A percentile compares a stretch with the other conserved stretches of the same genome.
phyloP scores from a whole-genome alignment of 2,888 invertebrate genomes.

The Ceriagrion tenellum region DNA sequence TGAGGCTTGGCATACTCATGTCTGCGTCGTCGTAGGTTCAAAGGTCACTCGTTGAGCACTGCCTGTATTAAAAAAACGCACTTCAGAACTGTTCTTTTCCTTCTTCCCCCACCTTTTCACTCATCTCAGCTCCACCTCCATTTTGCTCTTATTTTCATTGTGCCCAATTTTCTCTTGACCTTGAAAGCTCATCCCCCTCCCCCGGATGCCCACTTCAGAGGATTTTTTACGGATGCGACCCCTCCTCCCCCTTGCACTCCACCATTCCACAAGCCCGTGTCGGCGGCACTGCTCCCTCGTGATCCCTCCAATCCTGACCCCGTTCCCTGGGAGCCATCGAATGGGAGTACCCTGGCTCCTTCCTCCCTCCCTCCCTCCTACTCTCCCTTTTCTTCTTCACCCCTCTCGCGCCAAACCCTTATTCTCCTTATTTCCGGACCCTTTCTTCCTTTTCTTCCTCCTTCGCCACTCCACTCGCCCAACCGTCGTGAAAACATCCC shows the following conservation, averaged over 20 bases:
- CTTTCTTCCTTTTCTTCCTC: background rate
- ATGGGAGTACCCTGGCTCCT: conserved; percentile 51
- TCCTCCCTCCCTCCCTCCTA: conserved; percentile 69
- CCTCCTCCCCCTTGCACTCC: too few relatives aligned
- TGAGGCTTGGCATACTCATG: too few relatives aligned
- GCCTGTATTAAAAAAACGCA: too few relatives aligned
- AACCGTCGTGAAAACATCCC: background rate
- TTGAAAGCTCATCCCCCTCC: background rate
- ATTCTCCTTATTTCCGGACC: background rate
- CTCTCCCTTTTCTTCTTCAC: conserved; percentile 56
- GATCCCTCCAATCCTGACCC: background rate
- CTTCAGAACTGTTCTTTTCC: background rate
- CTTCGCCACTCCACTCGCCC: background rate
- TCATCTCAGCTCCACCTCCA: background rate
- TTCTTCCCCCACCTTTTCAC: background rate
- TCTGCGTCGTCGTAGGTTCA: too few relatives aligned
- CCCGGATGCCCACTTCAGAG: too few relatives aligned
- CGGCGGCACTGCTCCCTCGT: background rate
- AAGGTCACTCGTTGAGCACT: too few relatives aligned
- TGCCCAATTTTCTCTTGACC: background rate
- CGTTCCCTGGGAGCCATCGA: conserved; percentile 7
- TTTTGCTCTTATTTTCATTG: too few relatives aligned
- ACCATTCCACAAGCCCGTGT: background rate
- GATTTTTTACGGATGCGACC: too few relatives aligned
- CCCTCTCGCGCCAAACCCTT: background rate